Conservation (phyloP, 1,140 invertebrate genomes). For the Triops longicaudatus region DNA sequence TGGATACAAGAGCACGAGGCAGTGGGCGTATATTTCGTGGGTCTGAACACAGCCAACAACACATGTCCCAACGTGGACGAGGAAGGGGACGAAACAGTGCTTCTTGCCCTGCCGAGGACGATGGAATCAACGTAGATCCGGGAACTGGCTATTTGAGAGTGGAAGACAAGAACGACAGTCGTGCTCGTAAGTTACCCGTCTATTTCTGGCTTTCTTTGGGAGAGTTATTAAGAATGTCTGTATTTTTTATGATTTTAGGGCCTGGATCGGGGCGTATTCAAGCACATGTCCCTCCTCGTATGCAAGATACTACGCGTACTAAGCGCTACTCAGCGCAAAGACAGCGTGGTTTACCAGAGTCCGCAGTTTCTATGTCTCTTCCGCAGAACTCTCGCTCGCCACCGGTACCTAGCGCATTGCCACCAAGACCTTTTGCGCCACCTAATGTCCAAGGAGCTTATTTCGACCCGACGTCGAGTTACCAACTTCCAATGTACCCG, state of each 20-base stretch:
- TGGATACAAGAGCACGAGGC: constrained; percentile 20
- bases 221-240: neutral
- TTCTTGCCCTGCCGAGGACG: neutral
- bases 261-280: constrained; percentile 17
- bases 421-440: neutral
- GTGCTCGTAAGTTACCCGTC: neutral
- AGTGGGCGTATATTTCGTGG: constrained; percentile 9
- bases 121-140: neutral
- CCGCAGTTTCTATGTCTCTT: neutral
- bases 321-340: constrained; percentile 66
- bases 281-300: constrained; percentile 33
- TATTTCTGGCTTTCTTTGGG: neutral
- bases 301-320: constrained; percentile 45
- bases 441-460: constrained; percentile 8
- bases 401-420: constrained; percentile 1
- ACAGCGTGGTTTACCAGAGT: constrained; percentile 42
- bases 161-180: neutral
- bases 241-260: neutral
- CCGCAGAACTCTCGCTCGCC: neutral
- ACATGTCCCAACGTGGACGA: neutral
- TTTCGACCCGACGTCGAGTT: neutral
- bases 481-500: constrained; percentile 17
- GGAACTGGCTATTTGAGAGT: neutral
- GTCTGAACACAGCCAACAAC: neutral
- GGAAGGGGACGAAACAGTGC: neutral